phyloP scores from a whole-genome alignment of 1,140 invertebrate species.

The Ceratina japonica region DNA sequence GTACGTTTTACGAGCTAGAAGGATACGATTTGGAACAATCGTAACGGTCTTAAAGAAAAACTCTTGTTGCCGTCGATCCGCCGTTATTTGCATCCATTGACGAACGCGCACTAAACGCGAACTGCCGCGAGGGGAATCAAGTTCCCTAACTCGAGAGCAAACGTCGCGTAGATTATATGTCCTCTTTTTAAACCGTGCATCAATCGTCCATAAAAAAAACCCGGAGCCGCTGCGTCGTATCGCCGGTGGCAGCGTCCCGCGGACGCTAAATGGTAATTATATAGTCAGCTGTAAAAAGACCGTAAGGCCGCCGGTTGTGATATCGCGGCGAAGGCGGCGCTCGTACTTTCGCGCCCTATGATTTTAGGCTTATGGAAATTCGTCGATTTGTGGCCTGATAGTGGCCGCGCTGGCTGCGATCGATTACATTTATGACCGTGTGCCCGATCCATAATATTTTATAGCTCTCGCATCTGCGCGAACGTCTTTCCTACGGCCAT shows the following conservation, averaged over 20 bases:
- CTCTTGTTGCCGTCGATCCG: conserved; percentile 16
- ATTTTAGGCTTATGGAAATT: conserved; percentile 42
- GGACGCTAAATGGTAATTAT: conserved; percentile 19
- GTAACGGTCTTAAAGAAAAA: conserved; percentile 22
- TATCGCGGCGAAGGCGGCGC: neutral
- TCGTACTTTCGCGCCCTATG: neutral
- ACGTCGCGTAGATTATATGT: conserved; percentile 4
- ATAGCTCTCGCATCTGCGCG: conserved; percentile 37
- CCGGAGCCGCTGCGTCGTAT: neutral
- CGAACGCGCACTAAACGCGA: conserved; percentile 18
- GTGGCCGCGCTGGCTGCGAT: conserved; percentile 20
- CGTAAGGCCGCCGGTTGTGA: neutral
- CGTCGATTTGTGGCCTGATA: conserved; percentile 24
- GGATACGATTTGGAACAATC: conserved; percentile 31
- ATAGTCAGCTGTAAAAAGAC: conserved; percentile 18
- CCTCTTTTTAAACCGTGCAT: neutral
- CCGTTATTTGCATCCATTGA: conserved; percentile 26
- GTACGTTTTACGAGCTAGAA: conserved; percentile 15
- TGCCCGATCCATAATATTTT: conserved; percentile 38
- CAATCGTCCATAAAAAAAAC: conserved; percentile 29
- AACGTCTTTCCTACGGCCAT: neutral
- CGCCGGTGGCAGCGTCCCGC: neutral
- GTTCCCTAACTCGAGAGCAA: neutral
- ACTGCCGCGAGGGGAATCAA: neutral
- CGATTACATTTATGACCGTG: conserved; percentile 47